phyloP scores from a whole-genome alignment of 64 coral and sea anemone species.

The Exaiptasia diaphana region DNA sequence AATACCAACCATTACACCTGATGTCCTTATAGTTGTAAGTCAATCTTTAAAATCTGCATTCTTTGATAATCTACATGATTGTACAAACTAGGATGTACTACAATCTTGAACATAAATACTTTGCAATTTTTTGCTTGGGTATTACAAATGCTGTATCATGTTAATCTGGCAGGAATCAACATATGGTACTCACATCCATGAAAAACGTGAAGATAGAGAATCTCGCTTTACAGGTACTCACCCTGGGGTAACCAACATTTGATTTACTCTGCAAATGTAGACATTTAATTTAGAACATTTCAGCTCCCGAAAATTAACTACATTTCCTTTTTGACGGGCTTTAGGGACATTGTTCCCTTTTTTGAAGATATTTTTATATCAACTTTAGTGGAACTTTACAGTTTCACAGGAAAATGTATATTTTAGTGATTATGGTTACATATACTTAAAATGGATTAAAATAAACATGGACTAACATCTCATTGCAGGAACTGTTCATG shows the following conservation, averaged over 20 bases:
- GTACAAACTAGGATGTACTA: too few relatives aligned
- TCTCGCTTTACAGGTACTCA: conserved; percentile 88
- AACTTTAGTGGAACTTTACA: too few relatives aligned
- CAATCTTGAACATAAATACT: not conserved
- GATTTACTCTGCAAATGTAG: not conserved
- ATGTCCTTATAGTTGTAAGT: conserved; percentile 94
- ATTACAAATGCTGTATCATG: too few relatives aligned
- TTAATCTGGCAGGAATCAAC: conserved; percentile 93
- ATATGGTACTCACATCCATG: conserved; percentile 97
- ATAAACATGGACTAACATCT: not conserved
- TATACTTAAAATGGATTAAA: too few relatives aligned
- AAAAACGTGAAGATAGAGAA: conserved; percentile 94
- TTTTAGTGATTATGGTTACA: too few relatives aligned
- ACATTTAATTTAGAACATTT: not conserved
- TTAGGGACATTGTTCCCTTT: too few relatives aligned
- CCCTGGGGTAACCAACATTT: not conserved
- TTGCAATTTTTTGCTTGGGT: too few relatives aligned
- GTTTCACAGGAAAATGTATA: too few relatives aligned
- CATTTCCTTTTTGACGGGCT: too few relatives aligned
- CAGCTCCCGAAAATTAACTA: not conserved
- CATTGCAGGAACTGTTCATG: conserved; percentile 85
- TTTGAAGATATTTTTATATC: too few relatives aligned
- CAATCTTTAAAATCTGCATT: not conserved
- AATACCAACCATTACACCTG: conserved; percentile 92
- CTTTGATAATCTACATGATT: too few relatives aligned